Evolutionary conservation across 2,113 vertebrate species (phyloP), one percentile per base, ranked within the genome.

Genomic region (Grallaria varia): DNA sequence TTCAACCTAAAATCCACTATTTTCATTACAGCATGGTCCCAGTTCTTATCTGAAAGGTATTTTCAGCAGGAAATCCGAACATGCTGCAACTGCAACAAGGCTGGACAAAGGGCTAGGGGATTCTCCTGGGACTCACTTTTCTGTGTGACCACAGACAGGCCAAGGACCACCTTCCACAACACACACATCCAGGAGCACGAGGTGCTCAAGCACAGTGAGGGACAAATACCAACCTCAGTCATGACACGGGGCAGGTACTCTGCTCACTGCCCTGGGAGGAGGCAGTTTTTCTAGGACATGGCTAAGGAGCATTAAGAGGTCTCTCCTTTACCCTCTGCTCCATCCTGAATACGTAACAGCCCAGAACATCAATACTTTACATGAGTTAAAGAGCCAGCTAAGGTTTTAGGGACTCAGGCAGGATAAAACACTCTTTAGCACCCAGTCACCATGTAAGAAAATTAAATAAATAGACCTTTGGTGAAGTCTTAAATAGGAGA

Each of bases 351-450:
- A 85, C 11, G 2, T 76, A 91, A 83, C 33, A 95, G 81, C 78
- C 66, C 87, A 88, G 78, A 93, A 96, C 74, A 76, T 69, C 87
- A 77, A 75, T 25, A 78, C 68, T 89, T 84, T 81, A 91, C 68
- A 56, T 3, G 59, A 85, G 71, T 84, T 88, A 85, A 95, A 95
- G 84, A 94, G 71, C 67, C 84, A 90, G 91, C 74, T 79, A 72
- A 93, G 71, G 91, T 87, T 94, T 91, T 77, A 94, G 59, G 67
- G 71, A 95, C 67, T 87, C 87, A 63, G 63, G 87, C 87, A 95
- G 69, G 78, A 88, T 84, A 87, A 88, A 93, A 94, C n/a, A 79
- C 75, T 91, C 81, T 80, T 83, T 42, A 96, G 72, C 49, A 89
- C 58, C 60, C 80, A 78, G 79, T 44, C 64, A 92, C 73, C 83